A percentile compares a stretch with the other conserved stretches of the same genome.
Evolutionary conservation across 2,797 vertebrate species (phyloP).

Genomic region (Schizopygopsis malacanthus): DNA sequence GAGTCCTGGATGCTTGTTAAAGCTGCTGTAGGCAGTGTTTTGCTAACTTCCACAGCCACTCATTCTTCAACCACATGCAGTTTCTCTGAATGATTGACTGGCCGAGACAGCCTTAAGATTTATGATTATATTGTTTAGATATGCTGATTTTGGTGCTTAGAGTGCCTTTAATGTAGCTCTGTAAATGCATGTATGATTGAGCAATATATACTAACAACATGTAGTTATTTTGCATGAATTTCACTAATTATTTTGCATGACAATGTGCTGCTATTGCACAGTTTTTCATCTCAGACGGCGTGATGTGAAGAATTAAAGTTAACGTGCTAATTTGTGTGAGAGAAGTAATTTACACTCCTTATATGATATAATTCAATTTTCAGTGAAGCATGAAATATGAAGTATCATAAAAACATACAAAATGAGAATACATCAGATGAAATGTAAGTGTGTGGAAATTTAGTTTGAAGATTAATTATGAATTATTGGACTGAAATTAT

Average conservation of each 20-base stretch:
- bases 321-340: neutral
- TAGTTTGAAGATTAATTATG: neutral
- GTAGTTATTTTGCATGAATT: neutral
- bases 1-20: neutral
- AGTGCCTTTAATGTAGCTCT: neutral
- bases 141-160: neutral
- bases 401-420: neutral
- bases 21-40: slow-evolving; percentile 6
- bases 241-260: neutral
- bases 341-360: neutral
- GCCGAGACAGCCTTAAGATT: neutral
- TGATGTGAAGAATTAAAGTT: slow-evolving; percentile 8
- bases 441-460: neutral
- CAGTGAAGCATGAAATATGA: neutral
- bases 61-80: neutral
- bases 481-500: neutral
- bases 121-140: neutral
- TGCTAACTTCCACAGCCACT: neutral
- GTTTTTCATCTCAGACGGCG: neutral
- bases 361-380: neutral
- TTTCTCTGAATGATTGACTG: slow-evolving; percentile 7
- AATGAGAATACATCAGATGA: neutral
- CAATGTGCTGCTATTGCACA: neutral
- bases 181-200: neutral
- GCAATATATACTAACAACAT: neutral